Base-by-base conservation (phyloP, 2,888 invertebrate species). In the Phortica magna region DNA sequence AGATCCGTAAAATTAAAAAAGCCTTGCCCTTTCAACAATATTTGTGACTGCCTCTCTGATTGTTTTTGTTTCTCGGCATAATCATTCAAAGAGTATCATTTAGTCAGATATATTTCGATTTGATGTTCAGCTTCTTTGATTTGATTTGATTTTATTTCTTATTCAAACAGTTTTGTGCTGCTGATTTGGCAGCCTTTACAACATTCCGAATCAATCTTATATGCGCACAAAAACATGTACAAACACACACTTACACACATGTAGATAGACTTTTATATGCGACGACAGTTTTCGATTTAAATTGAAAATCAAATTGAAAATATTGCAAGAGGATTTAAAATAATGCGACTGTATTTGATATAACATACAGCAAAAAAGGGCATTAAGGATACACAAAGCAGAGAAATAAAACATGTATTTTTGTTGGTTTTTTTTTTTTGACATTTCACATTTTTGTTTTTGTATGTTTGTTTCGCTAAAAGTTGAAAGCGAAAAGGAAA, bases 261-360 rank as follows among this genome's bases (percentile, higher is more conserved):
- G 59, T 17, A 59, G n/a, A 19, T 9, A 39, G 4, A 14, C 65
- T 42, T 67, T 7, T 67, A 48, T 14, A 48, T 48, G 3, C 14
- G 9, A 48, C 48, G 14, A 67, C 41, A 42, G 14, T 61, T 73
- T 84, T 80, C 77, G 80, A 80, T 80, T 79, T 78, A 83, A 82
- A 84, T 84, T 80, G 83, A 81, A 87, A 81, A 83, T 81, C 80
- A 82, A 84, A 85, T 84, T 84, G 86, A 85, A 82, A 87, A 84
- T 88, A 86, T 83, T 85, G 88, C 81, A 85, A 87, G 81, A 80
- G 84, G 84, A 85, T 85, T 85, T 86, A 84, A 86, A 86, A 84
- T 86, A 85, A 84, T 86, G 79, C 78, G 80, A 83, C 71, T 80
- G 81, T 83, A 81, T 83, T 82, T 78, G 74, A 76, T 80, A 80